phyloP scores from a whole-genome alignment of 1,140 invertebrate species.

The Heterodera carotae region DNA sequence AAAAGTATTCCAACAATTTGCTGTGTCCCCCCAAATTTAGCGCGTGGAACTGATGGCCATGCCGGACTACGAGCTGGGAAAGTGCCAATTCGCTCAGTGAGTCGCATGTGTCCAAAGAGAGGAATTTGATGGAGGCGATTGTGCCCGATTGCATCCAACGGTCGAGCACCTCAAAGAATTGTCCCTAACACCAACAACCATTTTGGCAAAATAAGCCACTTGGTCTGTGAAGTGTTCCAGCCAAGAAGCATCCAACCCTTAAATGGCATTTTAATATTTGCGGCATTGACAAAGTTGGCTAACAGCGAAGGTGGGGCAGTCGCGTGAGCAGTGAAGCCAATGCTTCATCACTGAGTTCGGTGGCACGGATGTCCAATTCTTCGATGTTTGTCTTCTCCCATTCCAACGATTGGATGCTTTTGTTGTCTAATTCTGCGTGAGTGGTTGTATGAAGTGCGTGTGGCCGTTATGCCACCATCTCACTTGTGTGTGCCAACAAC shows the following conservation, averaged over 20 bases:
- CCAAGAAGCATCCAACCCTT: slow-evolving; percentile 72
- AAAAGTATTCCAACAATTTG: slow-evolving; percentile 75
- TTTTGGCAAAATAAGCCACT: slow-evolving; percentile 66
- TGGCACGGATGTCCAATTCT: slow-evolving; percentile 94
- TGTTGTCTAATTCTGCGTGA: slow-evolving; percentile 60
- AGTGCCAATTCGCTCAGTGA: slow-evolving; percentile 89
- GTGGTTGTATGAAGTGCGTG: no score
- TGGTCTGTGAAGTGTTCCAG: slow-evolving; percentile 94
- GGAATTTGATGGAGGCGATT: slow-evolving; percentile 78
- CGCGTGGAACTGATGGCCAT: slow-evolving; percentile 84
- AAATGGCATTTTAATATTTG: not conserved
- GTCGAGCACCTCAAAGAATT: slow-evolving; percentile 74
- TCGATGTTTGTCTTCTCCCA: slow-evolving; percentile 93
- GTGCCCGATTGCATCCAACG: slow-evolving; percentile 86
- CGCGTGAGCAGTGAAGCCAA: slow-evolving; percentile 86
- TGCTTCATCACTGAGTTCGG: slow-evolving; percentile 89
- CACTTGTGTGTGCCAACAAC: slow-evolving; percentile 78
- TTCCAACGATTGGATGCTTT: slow-evolving; percentile 75
- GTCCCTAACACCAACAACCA: not conserved
- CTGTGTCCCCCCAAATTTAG: slow-evolving; percentile 90
- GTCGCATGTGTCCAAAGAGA: slow-evolving; percentile 86
- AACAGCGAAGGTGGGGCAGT: slow-evolving; percentile 79
- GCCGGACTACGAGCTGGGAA: slow-evolving; percentile 83
- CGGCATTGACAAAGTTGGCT: not conserved
- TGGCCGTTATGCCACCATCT: no score